A percentile compares a stretch with the other conserved stretches of the same genome.
phyloP scores from a whole-genome alignment of 2,888 invertebrate species.

The Barypeithes pellucidus region DNA sequence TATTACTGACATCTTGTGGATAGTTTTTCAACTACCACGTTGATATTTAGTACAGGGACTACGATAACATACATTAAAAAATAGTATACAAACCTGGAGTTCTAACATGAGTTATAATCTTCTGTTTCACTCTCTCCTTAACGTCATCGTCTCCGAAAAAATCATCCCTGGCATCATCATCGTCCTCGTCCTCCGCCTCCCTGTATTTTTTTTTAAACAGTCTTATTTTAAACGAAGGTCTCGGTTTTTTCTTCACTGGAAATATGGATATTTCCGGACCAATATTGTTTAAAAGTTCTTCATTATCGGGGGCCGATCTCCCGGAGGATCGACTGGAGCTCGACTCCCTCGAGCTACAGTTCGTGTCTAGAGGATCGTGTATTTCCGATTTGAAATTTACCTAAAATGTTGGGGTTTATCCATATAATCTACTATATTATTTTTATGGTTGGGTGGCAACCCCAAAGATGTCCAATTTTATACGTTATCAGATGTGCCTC shows the following conservation, averaged over 20 bases:
- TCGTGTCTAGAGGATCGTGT: conserved; percentile 5
- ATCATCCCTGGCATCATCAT: conserved; percentile 2
- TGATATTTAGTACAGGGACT: no score
- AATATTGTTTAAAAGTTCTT: conserved; percentile 10
- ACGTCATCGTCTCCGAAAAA: conserved; percentile 21
- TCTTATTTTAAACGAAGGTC: conserved; percentile 61
- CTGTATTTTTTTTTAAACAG: conserved; percentile 37
- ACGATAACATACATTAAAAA: no score
- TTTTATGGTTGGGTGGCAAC: no score
- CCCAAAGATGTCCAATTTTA: no score
- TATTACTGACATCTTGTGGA: no score
- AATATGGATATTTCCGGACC: conserved; percentile 63
- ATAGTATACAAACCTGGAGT: conserved; percentile 21
- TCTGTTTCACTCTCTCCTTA: conserved; percentile 53
- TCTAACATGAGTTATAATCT: conserved; percentile 53
- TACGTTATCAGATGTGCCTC: no score
- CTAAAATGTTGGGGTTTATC: background rate
- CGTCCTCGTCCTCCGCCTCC: no score
- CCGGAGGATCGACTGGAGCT: background rate
- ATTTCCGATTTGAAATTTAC: background rate
- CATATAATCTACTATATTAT: background rate
- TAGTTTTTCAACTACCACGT: no score
- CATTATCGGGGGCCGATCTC: background rate
- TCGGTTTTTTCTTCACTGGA: conserved; percentile 59
- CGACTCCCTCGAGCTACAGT: background rate